phyloP scores from a whole-genome alignment of 2,888 invertebrate species.

The Chrysina gloriosa region DNA sequence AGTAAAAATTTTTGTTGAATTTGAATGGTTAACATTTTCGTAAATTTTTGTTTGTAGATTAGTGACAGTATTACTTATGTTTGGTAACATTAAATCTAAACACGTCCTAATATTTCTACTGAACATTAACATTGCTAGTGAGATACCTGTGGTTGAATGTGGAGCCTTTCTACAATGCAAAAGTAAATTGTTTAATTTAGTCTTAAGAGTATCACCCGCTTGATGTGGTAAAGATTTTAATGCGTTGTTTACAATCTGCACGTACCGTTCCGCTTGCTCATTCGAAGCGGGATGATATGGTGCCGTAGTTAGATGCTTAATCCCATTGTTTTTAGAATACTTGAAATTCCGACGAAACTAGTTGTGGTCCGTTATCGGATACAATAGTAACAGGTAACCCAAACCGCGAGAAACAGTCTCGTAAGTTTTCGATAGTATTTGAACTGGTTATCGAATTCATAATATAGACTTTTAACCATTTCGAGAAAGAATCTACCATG shows the following conservation, averaged over 20 bases:
- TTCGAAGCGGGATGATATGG: too few species aligned
- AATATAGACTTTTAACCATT: not conserved
- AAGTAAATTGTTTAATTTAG: not conserved
- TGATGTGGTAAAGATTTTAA: not conserved
- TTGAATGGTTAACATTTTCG: too few species aligned
- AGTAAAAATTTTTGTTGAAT: too few species aligned
- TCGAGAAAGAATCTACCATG: too few species aligned
- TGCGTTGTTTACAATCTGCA: not conserved
- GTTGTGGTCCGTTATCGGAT: not conserved
- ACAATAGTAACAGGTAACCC: not conserved
- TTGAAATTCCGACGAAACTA: not conserved
- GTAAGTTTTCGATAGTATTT: not conserved
- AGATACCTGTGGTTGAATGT: too few species aligned
- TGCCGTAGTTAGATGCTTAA: not conserved
- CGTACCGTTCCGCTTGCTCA: not conserved
- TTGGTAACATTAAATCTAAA: not conserved
- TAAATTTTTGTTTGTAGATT: too few species aligned
- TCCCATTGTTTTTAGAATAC: not conserved
- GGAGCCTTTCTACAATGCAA: too few species aligned
- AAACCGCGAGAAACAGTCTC: not conserved
- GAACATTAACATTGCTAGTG: not conserved
- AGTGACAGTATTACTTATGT: too few species aligned
- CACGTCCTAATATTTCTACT: not conserved
- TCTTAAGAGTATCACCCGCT: not conserved
- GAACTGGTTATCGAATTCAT: not conserved